phyloP scores from a whole-genome alignment of 92 coral and sea anemone species.

The Anthopleura xanthogrammica region DNA sequence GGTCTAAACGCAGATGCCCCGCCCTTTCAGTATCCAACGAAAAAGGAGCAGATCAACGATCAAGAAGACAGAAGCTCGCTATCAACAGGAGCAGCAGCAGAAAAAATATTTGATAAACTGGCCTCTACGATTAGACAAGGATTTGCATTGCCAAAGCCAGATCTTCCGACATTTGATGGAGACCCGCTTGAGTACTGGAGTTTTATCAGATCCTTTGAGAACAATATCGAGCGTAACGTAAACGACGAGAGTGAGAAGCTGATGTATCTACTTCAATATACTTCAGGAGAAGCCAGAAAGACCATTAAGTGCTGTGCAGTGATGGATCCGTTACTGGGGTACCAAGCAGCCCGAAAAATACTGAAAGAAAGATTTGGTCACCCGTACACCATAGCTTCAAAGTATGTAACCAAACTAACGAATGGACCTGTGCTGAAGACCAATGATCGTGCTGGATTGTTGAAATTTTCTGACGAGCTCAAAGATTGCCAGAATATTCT shows the following conservation, averaged over 20 bases:
- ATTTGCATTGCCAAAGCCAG: constrained; percentile 39
- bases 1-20: neutral
- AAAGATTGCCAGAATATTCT: constrained; percentile 40
- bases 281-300: constrained; percentile 11
- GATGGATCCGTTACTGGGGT: constrained; percentile 26
- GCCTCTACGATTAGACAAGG: constrained; percentile 27
- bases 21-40: neutral
- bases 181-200: constrained; percentile 40
- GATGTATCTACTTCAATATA: constrained; percentile 5
- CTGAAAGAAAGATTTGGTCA: constrained; percentile 56
- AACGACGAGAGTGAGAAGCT: constrained; percentile 3
- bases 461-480: constrained; percentile 36
- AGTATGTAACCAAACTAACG: constrained; percentile 25
- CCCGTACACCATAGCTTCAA: constrained; percentile 36
- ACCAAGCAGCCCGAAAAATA: constrained; percentile 33
- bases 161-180: constrained; percentile 37
- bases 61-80: neutral
- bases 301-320: constrained; percentile 3
- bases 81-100: constrained; percentile 7
- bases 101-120: constrained; percentile 1
- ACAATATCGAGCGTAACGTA: neutral
- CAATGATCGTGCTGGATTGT: constrained; percentile 10
- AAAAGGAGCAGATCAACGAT: neutral
- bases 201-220: constrained; percentile 43
- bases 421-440: constrained; percentile 52